Conservation (phyloP, 2,113 vertebrate species). For the Tetrax tetrax region DNA sequence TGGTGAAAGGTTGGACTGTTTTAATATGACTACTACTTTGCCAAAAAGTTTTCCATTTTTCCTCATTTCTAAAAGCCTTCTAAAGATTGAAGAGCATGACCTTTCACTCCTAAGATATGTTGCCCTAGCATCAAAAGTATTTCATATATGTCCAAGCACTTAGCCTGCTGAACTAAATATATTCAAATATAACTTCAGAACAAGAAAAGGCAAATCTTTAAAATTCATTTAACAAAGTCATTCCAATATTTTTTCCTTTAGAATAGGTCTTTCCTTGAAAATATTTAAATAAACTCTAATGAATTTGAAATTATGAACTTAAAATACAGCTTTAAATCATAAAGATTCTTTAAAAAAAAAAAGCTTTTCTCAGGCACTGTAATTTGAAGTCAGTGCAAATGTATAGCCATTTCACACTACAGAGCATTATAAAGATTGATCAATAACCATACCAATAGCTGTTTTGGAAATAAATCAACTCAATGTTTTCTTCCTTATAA, state of each 20-base stretch:
- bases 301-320: conserved; percentile 1
- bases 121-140: background rate
- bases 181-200: background rate
- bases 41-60: background rate
- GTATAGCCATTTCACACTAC: background rate
- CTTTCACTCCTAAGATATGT: background rate
- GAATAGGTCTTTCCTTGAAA: background rate
- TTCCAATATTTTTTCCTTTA: background rate
- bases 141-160: background rate
- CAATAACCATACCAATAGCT: conserved; percentile 15
- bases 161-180: background rate
- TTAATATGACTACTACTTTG: background rate
- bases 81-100: background rate
- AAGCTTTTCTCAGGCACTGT: background rate
- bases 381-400: conserved; percentile 35
- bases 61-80: background rate
- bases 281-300: background rate
- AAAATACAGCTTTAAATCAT: background rate
- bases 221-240: background rate
- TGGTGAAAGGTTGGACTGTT: background rate
- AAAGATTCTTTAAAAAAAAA: background rate
- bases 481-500: background rate
- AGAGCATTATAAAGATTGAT: conserved; percentile 18
- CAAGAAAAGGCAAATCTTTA: background rate
- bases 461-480: conserved; percentile 19